Percentiles rank a stretch among this genome's conserved stretches.
These are phyloP conservation scores for Acanthurus lineatus DNA, from an alignment of 2,797 vertebrate genomes.

Conservation along the genomic window DNA sequence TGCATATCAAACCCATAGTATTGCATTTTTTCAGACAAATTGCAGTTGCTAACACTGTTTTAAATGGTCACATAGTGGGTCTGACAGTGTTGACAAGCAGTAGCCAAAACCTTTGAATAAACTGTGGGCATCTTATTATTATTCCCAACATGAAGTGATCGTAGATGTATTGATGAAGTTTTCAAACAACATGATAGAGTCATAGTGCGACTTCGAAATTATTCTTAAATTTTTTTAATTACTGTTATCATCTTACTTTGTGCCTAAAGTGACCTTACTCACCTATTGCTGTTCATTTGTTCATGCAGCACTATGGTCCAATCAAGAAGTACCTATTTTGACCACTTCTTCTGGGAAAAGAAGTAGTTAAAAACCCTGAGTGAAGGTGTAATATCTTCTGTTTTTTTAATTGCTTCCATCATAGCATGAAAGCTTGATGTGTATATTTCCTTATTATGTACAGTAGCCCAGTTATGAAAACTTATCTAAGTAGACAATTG, in stretches of 20 bases:
- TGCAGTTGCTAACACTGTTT: background rate
- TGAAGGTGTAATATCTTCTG: background rate
- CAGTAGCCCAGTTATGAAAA: background rate
- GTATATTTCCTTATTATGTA: background rate
- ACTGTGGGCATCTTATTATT: background rate
- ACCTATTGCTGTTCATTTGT: conserved; percentile 1
- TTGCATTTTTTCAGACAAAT: background rate
- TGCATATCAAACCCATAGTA: background rate
- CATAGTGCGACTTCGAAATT: background rate
- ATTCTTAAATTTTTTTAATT: background rate
- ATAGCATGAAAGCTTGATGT: background rate
- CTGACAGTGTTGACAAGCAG: background rate
- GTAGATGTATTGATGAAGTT: background rate
- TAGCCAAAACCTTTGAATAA: background rate
- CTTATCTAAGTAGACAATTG: background rate
- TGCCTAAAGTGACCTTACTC: background rate
- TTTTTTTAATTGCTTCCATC: background rate
- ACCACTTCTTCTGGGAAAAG: background rate
- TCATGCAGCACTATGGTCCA: background rate
- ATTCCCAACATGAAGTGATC: background rate
- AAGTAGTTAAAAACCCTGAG: background rate
- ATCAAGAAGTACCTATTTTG: background rate
- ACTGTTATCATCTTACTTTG: background rate
- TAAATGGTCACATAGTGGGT: background rate
- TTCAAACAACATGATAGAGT: background rate